phyloP scores from a whole-genome alignment of 2,113 vertebrate species.

The Neogobius melanostomus region DNA sequence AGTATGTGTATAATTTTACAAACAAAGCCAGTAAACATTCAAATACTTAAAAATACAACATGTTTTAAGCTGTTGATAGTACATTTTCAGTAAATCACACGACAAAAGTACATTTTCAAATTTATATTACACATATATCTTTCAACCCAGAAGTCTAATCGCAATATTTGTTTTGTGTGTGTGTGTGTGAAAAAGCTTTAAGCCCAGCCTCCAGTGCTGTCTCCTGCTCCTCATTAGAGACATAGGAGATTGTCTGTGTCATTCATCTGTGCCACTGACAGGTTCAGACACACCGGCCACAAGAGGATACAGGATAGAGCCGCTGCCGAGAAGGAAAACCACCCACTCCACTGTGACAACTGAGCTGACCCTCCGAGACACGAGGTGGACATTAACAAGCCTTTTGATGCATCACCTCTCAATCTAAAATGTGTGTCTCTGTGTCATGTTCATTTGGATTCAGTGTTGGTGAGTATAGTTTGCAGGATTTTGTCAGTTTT shows the following conservation, averaged over 20 bases:
- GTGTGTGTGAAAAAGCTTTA: neutral
- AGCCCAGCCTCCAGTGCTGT: constrained; percentile 5
- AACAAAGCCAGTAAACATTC: too few species aligned
- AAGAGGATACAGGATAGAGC: constrained; percentile 24
- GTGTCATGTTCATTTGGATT: neutral
- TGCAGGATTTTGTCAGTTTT: neutral
- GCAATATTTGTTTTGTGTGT: too few species aligned
- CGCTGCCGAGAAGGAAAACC: constrained; percentile 16
- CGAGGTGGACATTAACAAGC: neutral
- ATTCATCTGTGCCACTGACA: constrained; percentile 43
- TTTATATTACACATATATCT: too few species aligned
- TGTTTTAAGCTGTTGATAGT: too few species aligned
- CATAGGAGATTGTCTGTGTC: constrained; percentile 40
- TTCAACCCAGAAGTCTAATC: too few species aligned
- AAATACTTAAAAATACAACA: too few species aligned
- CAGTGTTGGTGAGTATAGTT: neutral
- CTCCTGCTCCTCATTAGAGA: constrained; percentile 57
- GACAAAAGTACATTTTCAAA: too few species aligned
- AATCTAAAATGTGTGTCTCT: neutral
- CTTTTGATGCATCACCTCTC: constrained; percentile 5
- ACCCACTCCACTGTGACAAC: constrained; percentile 19
- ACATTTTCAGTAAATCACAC: too few species aligned
- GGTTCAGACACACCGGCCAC: constrained; percentile 37
- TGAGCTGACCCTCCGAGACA: constrained; percentile 28
- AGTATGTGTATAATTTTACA: too few species aligned